phyloP scores from a whole-genome alignment of 2,113 vertebrate genomes.

The Gila orcuttii region DNA sequence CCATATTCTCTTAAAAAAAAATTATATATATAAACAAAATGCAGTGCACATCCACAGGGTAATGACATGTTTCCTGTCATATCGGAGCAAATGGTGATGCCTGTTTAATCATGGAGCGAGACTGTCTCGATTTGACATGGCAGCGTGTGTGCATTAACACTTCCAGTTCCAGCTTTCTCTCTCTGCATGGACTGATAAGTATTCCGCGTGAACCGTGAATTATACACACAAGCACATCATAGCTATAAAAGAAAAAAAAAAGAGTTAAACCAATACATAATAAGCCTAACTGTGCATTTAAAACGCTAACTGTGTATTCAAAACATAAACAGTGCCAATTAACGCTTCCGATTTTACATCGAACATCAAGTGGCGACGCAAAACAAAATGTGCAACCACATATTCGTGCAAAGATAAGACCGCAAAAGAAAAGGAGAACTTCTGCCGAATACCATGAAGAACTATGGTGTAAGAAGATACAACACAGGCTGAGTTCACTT shows the following conservation, averaged over 20 bases:
- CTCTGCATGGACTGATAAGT: background rate
- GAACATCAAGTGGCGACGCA: background rate
- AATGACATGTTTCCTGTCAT: constrained; percentile 57
- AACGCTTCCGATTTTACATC: background rate
- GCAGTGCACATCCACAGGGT: constrained; percentile 51
- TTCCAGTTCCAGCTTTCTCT: background rate
- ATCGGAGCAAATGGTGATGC: constrained; percentile 35
- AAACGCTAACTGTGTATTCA: background rate
- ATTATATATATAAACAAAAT: constrained; percentile 12
- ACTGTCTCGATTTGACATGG: constrained; percentile 37
- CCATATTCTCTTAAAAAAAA: constrained; percentile 20
- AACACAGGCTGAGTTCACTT: background rate
- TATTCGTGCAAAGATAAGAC: background rate
- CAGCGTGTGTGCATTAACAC: constrained; percentile 17
- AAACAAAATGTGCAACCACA: background rate
- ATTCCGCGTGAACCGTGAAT: background rate
- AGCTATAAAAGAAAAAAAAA: background rate
- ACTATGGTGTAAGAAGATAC: too few relatives aligned
- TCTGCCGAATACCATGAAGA: background rate
- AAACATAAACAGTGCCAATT: background rate
- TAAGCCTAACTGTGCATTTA: background rate
- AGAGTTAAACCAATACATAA: background rate
- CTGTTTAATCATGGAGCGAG: constrained; percentile 56
- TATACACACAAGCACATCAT: background rate
- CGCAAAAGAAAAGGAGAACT: background rate